These are phyloP conservation scores for Gymnobelideus leadbeateri DNA, from an alignment of 2,113 vertebrate species.

Conservation along the genomic window DNA sequence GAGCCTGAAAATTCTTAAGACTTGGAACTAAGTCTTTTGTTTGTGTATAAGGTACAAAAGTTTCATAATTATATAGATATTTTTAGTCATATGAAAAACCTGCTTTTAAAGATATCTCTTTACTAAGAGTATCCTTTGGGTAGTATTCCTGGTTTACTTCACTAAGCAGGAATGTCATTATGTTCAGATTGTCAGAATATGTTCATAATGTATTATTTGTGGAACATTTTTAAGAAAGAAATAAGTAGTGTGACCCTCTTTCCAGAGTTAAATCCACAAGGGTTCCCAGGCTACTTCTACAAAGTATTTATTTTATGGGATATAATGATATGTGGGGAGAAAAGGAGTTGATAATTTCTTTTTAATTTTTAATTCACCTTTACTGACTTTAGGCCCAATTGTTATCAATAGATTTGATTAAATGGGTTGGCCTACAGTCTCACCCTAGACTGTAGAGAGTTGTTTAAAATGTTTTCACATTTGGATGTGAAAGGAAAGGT, in stretches of 20 bases:
- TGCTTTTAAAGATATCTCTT: background rate
- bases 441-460: background rate
- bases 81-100: background rate
- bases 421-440: background rate
- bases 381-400: background rate
- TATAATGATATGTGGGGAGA: background rate
- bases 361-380: background rate
- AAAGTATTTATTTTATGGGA: background rate
- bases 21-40: background rate
- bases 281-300: background rate
- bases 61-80: background rate
- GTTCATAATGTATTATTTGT: background rate
- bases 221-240: background rate
- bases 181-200: background rate
- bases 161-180: background rate
- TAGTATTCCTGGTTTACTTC: background rate
- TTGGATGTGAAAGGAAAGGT: constrained; percentile 5
- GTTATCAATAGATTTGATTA: background rate
- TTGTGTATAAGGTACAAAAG: background rate
- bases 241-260: background rate
- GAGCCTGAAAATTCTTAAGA: background rate
- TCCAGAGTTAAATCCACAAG: background rate
- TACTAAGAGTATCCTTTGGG: background rate
- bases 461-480: background rate
- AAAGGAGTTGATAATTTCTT: background rate